Evolutionary conservation across 2,888 invertebrate genomes (phyloP).

Genomic region (Drosophila atripex): DNA sequence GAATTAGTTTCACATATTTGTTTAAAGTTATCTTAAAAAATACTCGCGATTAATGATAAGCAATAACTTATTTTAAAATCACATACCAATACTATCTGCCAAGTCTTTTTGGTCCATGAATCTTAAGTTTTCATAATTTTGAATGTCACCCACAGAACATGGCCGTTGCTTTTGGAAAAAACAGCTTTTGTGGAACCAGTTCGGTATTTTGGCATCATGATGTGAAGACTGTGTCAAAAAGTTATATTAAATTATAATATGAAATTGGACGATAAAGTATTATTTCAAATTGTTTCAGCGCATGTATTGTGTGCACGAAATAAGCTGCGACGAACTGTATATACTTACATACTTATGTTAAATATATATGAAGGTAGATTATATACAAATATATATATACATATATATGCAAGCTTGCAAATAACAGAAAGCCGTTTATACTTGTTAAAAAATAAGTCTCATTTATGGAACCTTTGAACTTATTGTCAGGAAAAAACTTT

Average conservation of each 20-base stretch:
- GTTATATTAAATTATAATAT: background rate
- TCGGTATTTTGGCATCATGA: slow-evolving; percentile 93
- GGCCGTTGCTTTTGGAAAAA: slow-evolving; percentile 94
- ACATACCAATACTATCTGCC: slow-evolving; percentile 87
- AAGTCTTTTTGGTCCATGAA: slow-evolving; percentile 94
- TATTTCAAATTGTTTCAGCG: too few species aligned
- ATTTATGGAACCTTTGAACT: too few species aligned
- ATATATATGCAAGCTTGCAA: too few species aligned
- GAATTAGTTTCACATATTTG: slow-evolving; percentile 38
- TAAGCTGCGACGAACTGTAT: too few species aligned
- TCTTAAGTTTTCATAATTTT: slow-evolving; percentile 90
- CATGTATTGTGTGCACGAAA: too few species aligned
- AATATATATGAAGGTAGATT: too few species aligned
- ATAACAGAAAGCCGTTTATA: too few species aligned
- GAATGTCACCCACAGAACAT: slow-evolving; percentile 90
- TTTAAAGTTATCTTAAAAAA: slow-evolving; percentile 50
- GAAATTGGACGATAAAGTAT: too few species aligned
- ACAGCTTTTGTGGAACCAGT: slow-evolving; percentile 95
- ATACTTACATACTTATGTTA: too few species aligned
- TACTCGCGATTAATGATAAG: background rate
- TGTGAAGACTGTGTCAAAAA: slow-evolving; percentile 88
- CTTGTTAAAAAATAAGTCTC: too few species aligned
- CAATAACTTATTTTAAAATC: background rate
- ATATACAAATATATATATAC: too few species aligned
- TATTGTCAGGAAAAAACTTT: too few species aligned